phyloP scores from a whole-genome alignment of 2,888 invertebrate species.

The Deilephila elpenor region DNA sequence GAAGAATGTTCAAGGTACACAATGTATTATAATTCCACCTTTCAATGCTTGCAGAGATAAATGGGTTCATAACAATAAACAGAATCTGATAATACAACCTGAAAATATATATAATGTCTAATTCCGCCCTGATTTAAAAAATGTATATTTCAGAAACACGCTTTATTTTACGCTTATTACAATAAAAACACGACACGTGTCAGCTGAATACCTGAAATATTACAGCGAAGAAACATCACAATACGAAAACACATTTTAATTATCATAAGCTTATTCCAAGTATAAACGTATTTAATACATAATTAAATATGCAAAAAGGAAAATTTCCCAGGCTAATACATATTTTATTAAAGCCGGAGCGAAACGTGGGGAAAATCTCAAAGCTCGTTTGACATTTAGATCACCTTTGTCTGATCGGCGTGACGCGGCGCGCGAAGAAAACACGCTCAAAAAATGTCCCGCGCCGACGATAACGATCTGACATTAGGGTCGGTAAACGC shows the following conservation, averaged over 20 bases:
- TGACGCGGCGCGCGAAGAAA: background rate
- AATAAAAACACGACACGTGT: background rate
- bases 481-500: slow-evolving; percentile 11
- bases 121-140: background rate
- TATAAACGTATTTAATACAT: background rate
- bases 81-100: too few species aligned
- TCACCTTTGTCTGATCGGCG: background rate
- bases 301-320: slow-evolving; percentile 9
- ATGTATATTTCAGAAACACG: background rate
- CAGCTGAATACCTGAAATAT: background rate
- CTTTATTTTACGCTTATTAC: background rate
- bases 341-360: slow-evolving; percentile 16
- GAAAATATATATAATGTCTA: too few species aligned
- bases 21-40: too few species aligned
- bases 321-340: background rate
- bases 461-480: slow-evolving; percentile 14
- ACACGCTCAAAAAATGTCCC: slow-evolving; percentile 21
- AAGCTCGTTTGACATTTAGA: slow-evolving; percentile 17
- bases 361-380: slow-evolving; percentile 10
- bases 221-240: background rate
- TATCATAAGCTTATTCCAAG: background rate
- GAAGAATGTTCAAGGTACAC: too few species aligned
- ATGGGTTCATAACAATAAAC: too few species aligned
- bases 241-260: background rate
- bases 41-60: too few species aligned